These are phyloP conservation scores for Eleutherodactylus coqui DNA, from an alignment of 2,797 vertebrate species.

Conservation along the genomic window DNA sequence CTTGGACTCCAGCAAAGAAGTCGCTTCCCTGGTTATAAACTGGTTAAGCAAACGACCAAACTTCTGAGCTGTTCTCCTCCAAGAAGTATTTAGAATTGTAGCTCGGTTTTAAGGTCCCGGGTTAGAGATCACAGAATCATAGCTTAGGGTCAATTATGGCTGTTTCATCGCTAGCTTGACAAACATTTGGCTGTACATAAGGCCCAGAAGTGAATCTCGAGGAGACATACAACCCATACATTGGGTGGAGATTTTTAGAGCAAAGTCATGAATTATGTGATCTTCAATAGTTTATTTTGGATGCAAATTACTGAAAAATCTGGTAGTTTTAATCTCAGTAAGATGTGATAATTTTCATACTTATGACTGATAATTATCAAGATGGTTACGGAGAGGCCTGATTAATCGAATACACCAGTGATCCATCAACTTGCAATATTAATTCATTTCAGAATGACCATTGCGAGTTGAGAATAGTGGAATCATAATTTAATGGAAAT, in stretches of 20 bases:
- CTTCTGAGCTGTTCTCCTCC: constrained; percentile 60
- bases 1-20: constrained; percentile 78
- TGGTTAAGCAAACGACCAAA: constrained; percentile 79
- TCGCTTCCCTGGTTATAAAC: constrained; percentile 82
- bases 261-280: neutral
- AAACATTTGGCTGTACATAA: constrained; percentile 46
- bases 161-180: constrained; percentile 16
- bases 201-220: constrained; percentile 33
- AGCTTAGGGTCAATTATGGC: constrained; percentile 38
- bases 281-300: neutral
- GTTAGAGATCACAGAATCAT: constrained; percentile 39
- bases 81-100: constrained; percentile 51
- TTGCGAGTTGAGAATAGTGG: no score
- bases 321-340: no score
- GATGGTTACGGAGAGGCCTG: no score
- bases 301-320: neutral
- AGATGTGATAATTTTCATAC: neutral
- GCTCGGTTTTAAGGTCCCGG: constrained; percentile 56
- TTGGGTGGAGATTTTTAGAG: constrained; percentile 36
- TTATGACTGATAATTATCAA: neutral
- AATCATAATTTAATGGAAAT: no score
- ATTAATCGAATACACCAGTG: neutral
- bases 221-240: constrained; percentile 38
- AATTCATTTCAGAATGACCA: no score
- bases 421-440: no score